Percentiles rank a stretch among this genome's conserved stretches.
Conservation (phyloP, 2,888 invertebrate species). For the Dorcus hopei region DNA sequence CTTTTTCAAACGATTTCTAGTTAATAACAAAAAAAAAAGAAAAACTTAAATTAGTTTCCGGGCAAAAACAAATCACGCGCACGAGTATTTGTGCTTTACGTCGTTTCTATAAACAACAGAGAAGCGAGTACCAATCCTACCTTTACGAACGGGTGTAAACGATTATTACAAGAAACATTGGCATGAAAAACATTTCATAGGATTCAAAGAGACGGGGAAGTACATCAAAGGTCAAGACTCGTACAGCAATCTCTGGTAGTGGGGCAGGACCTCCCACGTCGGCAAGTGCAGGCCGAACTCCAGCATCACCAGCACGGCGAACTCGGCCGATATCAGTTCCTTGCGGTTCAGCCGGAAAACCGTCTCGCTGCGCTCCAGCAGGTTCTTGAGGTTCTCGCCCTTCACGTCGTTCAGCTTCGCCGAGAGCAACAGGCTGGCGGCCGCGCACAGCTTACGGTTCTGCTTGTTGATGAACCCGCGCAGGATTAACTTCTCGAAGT, state of each 20-base stretch:
- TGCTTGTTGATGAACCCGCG: conserved; percentile 90
- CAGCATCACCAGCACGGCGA: conserved; percentile 89
- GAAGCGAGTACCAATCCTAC: no score
- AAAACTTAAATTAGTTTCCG: no score
- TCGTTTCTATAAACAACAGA: no score
- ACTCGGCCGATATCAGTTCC: conserved; percentile 88
- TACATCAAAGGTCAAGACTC: conserved; percentile 61
- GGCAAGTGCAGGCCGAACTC: conserved; percentile 93
- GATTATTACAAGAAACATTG: background rate
- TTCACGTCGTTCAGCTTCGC: conserved; percentile 97
- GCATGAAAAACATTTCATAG: conserved; percentile 6
- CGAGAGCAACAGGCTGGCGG: conserved; percentile 88
- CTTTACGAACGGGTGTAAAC: no score
- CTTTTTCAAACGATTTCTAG: no score
- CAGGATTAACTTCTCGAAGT: conserved; percentile 93
- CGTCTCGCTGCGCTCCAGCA: conserved; percentile 92
- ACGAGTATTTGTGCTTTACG: no score
- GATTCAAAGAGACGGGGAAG: conserved; percentile 2
- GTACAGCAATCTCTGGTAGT: conserved; percentile 90
- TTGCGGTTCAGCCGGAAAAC: conserved; percentile 87
- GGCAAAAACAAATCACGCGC: no score
- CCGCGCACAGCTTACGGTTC: conserved; percentile 93
- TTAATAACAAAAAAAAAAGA: no score
- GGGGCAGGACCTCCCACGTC: conserved; percentile 87
- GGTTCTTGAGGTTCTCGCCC: conserved; percentile 77